Conservation (phyloP, 2,113 vertebrate species). For the Caranx melampygus region DNA sequence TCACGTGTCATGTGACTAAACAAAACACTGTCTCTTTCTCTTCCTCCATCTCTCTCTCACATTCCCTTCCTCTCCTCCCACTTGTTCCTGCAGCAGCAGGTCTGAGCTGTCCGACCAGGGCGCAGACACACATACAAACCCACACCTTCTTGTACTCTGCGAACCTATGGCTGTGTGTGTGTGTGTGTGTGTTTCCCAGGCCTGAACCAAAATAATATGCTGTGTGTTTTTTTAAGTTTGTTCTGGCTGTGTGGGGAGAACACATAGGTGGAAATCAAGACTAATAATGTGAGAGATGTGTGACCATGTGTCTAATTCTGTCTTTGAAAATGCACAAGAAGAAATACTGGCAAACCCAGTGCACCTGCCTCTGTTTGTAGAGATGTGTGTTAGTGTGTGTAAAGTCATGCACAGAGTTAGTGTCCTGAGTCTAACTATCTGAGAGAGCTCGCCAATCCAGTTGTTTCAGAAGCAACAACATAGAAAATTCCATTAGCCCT, state of each 20-base stretch:
- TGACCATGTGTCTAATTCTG: background rate
- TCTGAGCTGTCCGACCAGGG: background rate
- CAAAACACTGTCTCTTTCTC: slow-evolving; percentile 26
- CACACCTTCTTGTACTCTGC: background rate
- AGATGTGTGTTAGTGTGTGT: background rate
- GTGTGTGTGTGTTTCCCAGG: slow-evolving; percentile 13
- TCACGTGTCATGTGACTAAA: slow-evolving; percentile 12
- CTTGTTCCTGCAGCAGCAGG: slow-evolving; percentile 24
- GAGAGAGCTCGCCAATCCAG: slow-evolving; percentile 42
- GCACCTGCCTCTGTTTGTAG: slow-evolving; percentile 12
- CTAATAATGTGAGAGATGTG: background rate
- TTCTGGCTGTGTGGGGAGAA: background rate
- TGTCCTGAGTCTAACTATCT: background rate
- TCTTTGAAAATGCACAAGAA: background rate
- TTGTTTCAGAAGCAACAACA: slow-evolving; percentile 19
- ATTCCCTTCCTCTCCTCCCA: slow-evolving; percentile 56
- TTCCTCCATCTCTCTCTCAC: slow-evolving; percentile 5
- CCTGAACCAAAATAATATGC: background rate
- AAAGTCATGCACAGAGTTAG: background rate
- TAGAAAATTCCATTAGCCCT: slow-evolving; percentile 49
- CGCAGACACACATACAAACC: background rate
- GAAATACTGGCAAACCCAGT: background rate
- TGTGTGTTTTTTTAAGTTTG: background rate
- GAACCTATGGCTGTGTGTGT: background rate
- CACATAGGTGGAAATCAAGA: background rate